Evolutionary conservation across 2,888 invertebrate species (phyloP).

Genomic region (Folsomia candida): DNA sequence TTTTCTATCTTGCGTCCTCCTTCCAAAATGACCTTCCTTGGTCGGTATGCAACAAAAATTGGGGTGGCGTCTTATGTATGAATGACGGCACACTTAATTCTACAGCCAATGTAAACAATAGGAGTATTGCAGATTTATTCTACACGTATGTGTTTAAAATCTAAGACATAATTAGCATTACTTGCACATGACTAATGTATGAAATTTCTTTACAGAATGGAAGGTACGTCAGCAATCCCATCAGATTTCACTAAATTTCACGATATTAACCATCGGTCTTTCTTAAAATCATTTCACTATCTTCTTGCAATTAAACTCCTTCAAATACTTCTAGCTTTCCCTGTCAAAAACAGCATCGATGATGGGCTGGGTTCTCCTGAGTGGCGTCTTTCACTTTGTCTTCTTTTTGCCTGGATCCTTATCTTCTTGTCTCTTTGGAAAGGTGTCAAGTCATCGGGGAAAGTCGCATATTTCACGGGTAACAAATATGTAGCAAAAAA

Average conservation of each 20-base stretch:
- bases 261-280: too few relatives aligned
- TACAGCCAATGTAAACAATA: background rate
- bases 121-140: background rate
- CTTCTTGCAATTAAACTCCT: too few relatives aligned
- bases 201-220: too few relatives aligned
- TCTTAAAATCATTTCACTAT: too few relatives aligned
- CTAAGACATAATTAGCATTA: too few relatives aligned
- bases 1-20: background rate
- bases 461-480: conserved; percentile 85
- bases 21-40: background rate
- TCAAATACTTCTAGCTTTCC: too few relatives aligned
- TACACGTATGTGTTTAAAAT: background rate
- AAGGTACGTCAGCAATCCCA: too few relatives aligned
- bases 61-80: background rate
- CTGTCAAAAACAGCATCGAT: conserved; percentile 36
- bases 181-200: too few relatives aligned
- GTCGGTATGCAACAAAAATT: background rate
- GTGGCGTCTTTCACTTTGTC: conserved; percentile 27
- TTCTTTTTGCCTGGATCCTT: conserved; percentile 51
- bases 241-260: too few relatives aligned
- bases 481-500: too few relatives aligned
- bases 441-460: conserved; percentile 57
- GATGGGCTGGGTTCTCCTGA: conserved; percentile 49
- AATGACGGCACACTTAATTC: background rate
- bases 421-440: conserved; percentile 68